phyloP scores from a whole-genome alignment of 2,113 vertebrate genomes.

The Microtus montanus region DNA sequence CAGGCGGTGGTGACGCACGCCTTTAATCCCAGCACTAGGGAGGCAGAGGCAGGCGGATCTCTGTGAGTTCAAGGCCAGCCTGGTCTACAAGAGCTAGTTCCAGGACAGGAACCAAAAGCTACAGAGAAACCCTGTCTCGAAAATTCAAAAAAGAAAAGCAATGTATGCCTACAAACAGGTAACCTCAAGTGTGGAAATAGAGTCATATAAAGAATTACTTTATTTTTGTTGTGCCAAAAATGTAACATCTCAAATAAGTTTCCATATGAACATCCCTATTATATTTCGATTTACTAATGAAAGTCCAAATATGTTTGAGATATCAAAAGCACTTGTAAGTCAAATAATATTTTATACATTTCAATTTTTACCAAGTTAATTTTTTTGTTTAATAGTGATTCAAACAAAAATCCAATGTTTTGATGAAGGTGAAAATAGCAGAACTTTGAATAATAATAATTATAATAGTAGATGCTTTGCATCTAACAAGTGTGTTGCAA shows the following conservation, averaged over 20 bases:
- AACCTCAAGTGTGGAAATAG: background rate
- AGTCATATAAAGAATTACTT: constrained; percentile 8
- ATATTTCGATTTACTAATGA: background rate
- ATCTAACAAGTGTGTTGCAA: background rate
- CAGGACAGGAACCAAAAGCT: no score
- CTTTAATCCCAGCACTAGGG: no score
- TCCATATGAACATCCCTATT: background rate
- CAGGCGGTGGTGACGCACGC: no score
- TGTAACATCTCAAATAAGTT: background rate
- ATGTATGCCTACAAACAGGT: background rate
- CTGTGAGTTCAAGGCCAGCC: no score
- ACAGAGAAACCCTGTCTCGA: no score
- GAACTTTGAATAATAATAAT: background rate
- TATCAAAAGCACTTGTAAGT: background rate
- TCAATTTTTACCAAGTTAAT: background rate
- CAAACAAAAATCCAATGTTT: constrained; percentile 36
- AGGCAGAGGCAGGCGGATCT: no score
- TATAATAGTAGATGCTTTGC: background rate
- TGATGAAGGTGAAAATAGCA: background rate
- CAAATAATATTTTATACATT: constrained; percentile 34
- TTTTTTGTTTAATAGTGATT: background rate
- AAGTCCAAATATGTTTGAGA: constrained; percentile 27
- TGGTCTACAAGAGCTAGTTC: no score
- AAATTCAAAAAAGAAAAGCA: background rate
- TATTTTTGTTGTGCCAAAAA: constrained; percentile 16